These are phyloP conservation scores for Brachionus manjavacas DNA, from an alignment of 1,140 invertebrate genomes.

Conservation along the genomic window DNA sequence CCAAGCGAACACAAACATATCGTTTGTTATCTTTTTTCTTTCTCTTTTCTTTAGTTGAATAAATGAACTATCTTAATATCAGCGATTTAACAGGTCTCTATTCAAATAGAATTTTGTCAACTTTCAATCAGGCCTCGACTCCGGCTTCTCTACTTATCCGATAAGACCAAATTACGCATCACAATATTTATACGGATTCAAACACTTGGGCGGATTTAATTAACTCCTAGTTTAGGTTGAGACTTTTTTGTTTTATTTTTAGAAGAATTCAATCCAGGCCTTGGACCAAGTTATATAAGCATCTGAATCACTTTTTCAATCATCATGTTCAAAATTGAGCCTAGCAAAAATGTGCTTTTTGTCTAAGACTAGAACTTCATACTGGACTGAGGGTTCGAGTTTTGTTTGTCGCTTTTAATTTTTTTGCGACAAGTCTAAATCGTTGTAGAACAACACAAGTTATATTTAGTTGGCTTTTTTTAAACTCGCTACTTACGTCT, in stretches of 20 bases:
- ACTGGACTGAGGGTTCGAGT: too few relatives aligned
- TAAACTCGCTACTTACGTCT: too few relatives aligned
- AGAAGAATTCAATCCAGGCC: background rate
- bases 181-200: background rate
- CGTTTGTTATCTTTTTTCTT: background rate
- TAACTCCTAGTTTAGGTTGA: background rate
- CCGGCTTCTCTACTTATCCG: background rate
- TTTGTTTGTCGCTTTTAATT: too few relatives aligned
- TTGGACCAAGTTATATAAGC: background rate
- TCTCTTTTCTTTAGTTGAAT: too few relatives aligned
- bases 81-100: conserved; percentile 21
- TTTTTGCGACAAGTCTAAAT: too few relatives aligned
- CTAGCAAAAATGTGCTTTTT: too few relatives aligned
- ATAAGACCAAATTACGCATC: background rate
- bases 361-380: too few relatives aligned
- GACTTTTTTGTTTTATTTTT: background rate
- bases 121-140: background rate
- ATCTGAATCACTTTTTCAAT: background rate
- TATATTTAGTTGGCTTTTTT: too few relatives aligned
- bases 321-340: too few relatives aligned
- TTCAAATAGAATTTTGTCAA: conserved; percentile 9
- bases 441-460: too few relatives aligned
- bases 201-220: background rate
- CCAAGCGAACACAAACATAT: background rate
- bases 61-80: background rate